These are phyloP conservation scores for Pomatostomus ruficeps DNA, from an alignment of 2,113 vertebrate species.

Conservation along the genomic window DNA sequence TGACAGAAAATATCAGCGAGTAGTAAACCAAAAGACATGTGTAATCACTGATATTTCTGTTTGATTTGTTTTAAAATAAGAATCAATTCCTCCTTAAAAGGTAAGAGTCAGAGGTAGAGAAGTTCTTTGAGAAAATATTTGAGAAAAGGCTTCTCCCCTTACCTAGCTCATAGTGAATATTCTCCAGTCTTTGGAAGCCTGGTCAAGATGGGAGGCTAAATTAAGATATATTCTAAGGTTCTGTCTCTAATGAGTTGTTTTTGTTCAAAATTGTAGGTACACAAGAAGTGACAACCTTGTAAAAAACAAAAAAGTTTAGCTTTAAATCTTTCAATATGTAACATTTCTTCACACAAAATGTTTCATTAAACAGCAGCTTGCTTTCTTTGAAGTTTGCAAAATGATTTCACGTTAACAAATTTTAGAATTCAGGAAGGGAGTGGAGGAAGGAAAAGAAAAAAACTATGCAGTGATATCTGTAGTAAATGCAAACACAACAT, in stretches of 20 bases:
- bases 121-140: neutral
- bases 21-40: neutral
- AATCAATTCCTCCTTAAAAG: neutral
- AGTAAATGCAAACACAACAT: neutral
- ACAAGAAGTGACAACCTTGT: neutral
- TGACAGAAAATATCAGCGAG: neutral
- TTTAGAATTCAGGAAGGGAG: neutral
- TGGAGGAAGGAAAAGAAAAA: neutral
- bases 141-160: neutral
- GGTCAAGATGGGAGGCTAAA: constrained; percentile 25
- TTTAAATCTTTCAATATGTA: constrained; percentile 14
- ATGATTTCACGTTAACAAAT: neutral
- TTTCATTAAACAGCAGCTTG: constrained; percentile 42
- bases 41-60: neutral
- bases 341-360: constrained; percentile 18
- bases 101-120: neutral
- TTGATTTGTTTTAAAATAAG: neutral
- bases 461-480: neutral
- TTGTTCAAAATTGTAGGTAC: neutral
- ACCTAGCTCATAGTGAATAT: neutral
- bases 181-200: neutral
- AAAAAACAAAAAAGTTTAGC: neutral
- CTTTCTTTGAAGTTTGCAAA: constrained; percentile 23
- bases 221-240: neutral
- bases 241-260: neutral